Evolutionary conservation across 1,140 invertebrate species (phyloP), one percentile per base, ranked within the genome.

Genomic region (Drosophila eugracilis): DNA sequence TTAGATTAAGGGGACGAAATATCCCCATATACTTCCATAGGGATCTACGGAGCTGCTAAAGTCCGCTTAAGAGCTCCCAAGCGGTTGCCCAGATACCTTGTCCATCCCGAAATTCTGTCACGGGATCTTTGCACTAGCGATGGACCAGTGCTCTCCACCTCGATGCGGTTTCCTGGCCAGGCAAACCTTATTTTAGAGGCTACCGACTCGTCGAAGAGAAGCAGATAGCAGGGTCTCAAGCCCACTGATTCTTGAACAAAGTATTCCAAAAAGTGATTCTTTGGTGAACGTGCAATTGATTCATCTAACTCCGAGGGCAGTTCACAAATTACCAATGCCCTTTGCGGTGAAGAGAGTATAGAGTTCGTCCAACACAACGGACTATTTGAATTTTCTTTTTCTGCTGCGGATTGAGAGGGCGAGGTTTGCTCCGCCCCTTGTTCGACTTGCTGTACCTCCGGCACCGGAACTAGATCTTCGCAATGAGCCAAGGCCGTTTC

Each of bases 251-350:
- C 44, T 15, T 59, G 55, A 12, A 59, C 55, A 6, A 26, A 49
- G 15, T 19, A 59, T 12, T 57, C 52, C 3, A 47, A n/a, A 3
- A 57, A 47, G n/a, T 65, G 60, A 7, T 57, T 41, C 17, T 36
- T 37, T 4, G 34, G 45, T 19, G 19, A 24, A 0, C 24, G 30
- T 10, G 37, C 55, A 32, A 54, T 54, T 15, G 52, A 28, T 4
- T 54, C 26, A n/a, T 45, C 28, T 30, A 28, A 14, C n/a, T 41
- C 30, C 3, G 37, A 2, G n/a, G 66, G 15, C 14, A 73, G 21
- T 30, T 76, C 15, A 21, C 75, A 75, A 14, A 77, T 54, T 1
- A 77, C 15, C 5, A 77, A 41, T 14, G 63, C 67, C 14, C 55
- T 47, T 4, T 54, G 71, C 2, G 57, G 28, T 0, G 22, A n/a